Conservation (phyloP, 2,888 invertebrate genomes). For the Torymus aiolomorphi region DNA sequence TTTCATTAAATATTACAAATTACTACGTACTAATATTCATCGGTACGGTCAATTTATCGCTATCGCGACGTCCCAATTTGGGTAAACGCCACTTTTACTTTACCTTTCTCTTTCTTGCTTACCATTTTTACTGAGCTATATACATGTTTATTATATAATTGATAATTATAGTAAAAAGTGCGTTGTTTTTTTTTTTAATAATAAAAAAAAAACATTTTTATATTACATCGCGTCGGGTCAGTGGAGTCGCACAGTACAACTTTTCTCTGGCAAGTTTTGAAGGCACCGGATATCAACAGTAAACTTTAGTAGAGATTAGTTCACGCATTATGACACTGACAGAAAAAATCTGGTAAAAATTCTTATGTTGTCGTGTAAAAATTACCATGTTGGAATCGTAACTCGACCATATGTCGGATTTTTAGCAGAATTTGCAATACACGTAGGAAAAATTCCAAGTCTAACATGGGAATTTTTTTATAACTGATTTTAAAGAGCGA, state of each 20-base stretch:
- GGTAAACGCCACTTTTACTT: slow-evolving; percentile 27
- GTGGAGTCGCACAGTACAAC: neutral
- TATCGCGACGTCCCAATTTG: slow-evolving; percentile 37
- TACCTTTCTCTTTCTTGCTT: slow-evolving; percentile 5
- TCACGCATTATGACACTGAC: neutral
- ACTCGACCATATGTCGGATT: too few species aligned
- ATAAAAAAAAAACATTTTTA: slow-evolving; percentile 7
- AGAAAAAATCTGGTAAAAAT: too few species aligned
- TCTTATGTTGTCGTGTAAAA: too few species aligned
- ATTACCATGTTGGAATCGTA: too few species aligned
- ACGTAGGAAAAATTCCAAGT: too few species aligned
- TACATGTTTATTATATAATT: slow-evolving; percentile 26
- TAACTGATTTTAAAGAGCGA: too few species aligned
- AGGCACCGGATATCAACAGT: slow-evolving; percentile 36
- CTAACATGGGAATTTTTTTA: too few species aligned
- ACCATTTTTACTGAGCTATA: slow-evolving; percentile 29
- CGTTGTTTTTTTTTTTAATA: slow-evolving; percentile 7
- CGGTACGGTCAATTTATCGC: slow-evolving; percentile 56
- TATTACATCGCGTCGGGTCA: slow-evolving; percentile 26
- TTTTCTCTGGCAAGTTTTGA: slow-evolving; percentile 30
- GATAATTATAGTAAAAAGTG: slow-evolving; percentile 20
- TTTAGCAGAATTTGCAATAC: too few species aligned
- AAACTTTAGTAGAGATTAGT: neutral
- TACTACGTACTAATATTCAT: slow-evolving; percentile 61
- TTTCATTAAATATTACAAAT: slow-evolving; percentile 59